These are phyloP conservation scores for Brachypodius melanocephalos DNA, from an alignment of 2,113 vertebrate species.

Conservation along the genomic window DNA sequence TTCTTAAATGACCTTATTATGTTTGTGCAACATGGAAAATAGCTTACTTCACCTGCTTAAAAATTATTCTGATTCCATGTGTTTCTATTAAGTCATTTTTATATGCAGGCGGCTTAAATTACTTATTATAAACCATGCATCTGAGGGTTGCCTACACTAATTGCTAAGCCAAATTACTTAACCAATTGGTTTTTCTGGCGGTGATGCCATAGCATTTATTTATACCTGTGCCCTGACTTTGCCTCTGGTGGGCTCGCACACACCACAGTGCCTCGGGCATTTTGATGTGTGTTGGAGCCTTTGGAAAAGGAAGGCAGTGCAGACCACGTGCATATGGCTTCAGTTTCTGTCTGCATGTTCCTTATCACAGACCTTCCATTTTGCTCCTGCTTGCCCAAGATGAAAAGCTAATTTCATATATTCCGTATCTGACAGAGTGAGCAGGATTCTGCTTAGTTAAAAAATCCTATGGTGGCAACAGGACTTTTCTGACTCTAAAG, in stretches of 20 bases:
- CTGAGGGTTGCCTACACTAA: neutral
- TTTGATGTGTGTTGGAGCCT: neutral
- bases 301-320: neutral
- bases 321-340: neutral
- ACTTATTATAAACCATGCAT: constrained; percentile 40
- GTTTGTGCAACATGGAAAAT: constrained; percentile 52
- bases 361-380: neutral
- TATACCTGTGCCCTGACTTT: neutral
- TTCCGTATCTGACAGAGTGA: neutral
- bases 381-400: neutral
- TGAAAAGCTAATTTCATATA: neutral
- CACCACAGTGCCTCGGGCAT: rapidly evolving
- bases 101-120: constrained; percentile 37
- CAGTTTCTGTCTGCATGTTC: neutral
- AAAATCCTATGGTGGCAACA: neutral
- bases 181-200: neutral
- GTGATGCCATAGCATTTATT: neutral
- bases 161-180: neutral
- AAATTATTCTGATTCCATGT: constrained; percentile 32
- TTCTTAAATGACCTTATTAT: constrained; percentile 70
- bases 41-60: constrained; percentile 50
- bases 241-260: neutral
- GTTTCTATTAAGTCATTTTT: constrained; percentile 59
- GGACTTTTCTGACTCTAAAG: neutral
- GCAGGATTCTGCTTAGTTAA: neutral